Conservation (phyloP, 2,113 vertebrate species). For the Spheniscus mendiculus region DNA sequence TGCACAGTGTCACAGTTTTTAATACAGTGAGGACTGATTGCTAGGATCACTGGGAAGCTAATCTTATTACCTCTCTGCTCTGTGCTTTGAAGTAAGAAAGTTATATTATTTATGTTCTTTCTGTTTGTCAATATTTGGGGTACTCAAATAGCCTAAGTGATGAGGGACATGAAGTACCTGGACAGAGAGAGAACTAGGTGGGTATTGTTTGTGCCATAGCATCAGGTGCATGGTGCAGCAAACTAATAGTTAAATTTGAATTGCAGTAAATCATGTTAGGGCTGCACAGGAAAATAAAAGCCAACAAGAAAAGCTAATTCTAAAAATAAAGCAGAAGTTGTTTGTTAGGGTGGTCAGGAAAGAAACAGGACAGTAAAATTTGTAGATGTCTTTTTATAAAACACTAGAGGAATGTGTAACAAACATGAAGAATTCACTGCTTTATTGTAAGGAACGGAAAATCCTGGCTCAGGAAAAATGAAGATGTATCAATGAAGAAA, state of each 20-base stretch:
- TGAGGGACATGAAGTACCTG: neutral
- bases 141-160: neutral
- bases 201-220: neutral
- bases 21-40: neutral
- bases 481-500: neutral
- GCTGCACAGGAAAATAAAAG: constrained; percentile 48
- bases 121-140: neutral
- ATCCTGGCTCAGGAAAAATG: neutral
- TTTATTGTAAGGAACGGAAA: neutral
- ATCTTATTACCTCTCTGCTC: neutral
- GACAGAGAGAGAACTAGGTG: neutral
- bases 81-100: neutral
- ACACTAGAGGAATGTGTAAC: neutral
- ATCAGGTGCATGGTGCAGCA: neutral
- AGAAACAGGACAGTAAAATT: constrained; percentile 23
- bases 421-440: neutral
- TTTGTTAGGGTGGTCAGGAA: constrained; percentile 14
- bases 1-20: neutral
- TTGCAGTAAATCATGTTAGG: neutral
- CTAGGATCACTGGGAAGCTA: neutral
- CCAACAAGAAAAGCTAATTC: neutral
- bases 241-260: constrained; percentile 18
- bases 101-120: neutral
- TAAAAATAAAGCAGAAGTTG: constrained; percentile 63
- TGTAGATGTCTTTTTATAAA: neutral